Evolutionary conservation across 2,113 vertebrate genomes (phyloP).

Genomic region (Tyrannus savana): DNA sequence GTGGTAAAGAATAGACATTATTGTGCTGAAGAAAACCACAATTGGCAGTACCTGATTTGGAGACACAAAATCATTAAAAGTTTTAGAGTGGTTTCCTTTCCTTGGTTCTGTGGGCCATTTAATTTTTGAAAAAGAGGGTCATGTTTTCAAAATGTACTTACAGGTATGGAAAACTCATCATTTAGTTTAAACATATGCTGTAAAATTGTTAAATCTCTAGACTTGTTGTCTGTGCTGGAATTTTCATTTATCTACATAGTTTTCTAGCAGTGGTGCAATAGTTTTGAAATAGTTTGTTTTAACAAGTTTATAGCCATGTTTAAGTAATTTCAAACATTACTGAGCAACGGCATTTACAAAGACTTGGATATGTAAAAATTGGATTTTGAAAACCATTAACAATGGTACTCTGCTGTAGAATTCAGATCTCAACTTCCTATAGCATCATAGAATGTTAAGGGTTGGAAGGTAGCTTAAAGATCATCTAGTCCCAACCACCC

Average conservation of each 20-base stretch:
- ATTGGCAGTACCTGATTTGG: slow-evolving; percentile 82
- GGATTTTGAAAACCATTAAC: background rate
- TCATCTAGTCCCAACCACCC: background rate
- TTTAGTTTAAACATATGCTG: background rate
- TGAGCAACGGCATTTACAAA: background rate
- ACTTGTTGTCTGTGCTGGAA: background rate
- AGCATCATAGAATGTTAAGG: background rate
- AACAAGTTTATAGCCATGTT: background rate
- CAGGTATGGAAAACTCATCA: background rate
- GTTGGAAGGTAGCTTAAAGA: background rate
- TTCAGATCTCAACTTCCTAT: background rate
- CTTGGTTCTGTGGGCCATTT: background rate
- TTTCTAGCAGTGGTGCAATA: background rate
- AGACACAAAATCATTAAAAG: background rate
- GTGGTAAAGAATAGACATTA: slow-evolving; percentile 85
- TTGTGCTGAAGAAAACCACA: slow-evolving; percentile 85
- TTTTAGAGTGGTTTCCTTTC: background rate
- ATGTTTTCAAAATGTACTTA: background rate
- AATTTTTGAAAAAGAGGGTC: background rate
- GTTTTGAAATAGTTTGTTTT: background rate
- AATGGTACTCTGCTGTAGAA: background rate
- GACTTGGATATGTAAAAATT: background rate
- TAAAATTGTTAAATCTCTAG: background rate
- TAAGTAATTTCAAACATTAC: background rate
- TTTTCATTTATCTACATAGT: background rate